Evolutionary conservation across 2,113 vertebrate genomes (phyloP).

Genomic region (Gavia stellata): DNA sequence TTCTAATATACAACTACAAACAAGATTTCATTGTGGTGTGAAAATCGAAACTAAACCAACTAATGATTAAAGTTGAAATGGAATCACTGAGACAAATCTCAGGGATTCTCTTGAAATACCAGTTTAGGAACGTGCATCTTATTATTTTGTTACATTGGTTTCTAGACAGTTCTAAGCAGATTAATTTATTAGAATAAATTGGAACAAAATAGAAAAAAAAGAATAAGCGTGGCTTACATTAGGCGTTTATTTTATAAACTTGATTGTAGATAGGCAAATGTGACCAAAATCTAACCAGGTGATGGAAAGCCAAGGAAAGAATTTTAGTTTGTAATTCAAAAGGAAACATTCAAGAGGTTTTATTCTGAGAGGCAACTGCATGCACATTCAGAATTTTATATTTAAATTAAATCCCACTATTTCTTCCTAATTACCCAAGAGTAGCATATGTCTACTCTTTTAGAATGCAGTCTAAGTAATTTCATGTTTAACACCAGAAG

Average conservation of each 20-base stretch:
- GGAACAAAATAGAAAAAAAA: not conserved
- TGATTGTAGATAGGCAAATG: not conserved
- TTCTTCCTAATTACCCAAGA: not conserved
- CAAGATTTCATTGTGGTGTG: not conserved
- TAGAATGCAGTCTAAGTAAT: not conserved
- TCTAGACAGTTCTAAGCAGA: not conserved
- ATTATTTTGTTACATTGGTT: not conserved
- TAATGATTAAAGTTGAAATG: not conserved
- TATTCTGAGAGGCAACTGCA: not conserved
- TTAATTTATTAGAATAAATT: not conserved
- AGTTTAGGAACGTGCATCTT: not conserved
- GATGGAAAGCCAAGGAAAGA: not conserved
- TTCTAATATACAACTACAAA: not conserved
- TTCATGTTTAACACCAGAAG: not conserved
- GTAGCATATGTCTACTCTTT: not conserved
- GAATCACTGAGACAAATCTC: not conserved
- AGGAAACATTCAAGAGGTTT: not conserved
- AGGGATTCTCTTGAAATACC: not conserved
- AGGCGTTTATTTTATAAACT: not conserved
- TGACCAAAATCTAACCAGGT: not conserved
- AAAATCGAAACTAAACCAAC: not conserved
- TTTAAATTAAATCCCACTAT: not conserved
- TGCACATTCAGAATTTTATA: not conserved
- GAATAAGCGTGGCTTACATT: not conserved
- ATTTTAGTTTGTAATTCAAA: not conserved